A percentile compares a stretch with the other conserved stretches of the same genome.
Conservation (phyloP, 2,888 invertebrate genomes). For the Anagyrus pseudococci region DNA sequence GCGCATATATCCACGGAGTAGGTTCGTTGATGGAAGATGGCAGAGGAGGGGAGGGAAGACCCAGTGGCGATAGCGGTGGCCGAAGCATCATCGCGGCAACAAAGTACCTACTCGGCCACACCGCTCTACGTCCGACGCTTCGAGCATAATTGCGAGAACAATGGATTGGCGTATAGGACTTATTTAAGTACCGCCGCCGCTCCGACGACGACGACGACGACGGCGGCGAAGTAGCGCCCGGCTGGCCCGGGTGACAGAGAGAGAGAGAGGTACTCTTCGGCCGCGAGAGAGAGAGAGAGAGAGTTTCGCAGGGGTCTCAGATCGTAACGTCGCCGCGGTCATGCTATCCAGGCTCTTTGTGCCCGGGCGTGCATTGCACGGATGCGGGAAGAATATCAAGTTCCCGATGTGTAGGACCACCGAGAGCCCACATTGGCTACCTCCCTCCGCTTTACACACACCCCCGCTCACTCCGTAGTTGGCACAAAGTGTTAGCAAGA, state of each 20-base stretch:
- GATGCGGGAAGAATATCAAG: conserved; percentile 55
- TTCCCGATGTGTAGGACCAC: conserved; percentile 39
- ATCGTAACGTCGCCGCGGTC: no score
- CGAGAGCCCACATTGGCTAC: neutral
- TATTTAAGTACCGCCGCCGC: conserved; percentile 45
- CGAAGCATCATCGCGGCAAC: conserved; percentile 4
- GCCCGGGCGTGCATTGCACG: conserved; percentile 45
- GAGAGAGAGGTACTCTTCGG: no score
- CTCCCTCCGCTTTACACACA: no score
- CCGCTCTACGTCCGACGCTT: neutral
- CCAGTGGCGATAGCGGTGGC: conserved; percentile 2
- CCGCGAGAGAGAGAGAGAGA: conserved; percentile 31
- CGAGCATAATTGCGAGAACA: conserved; percentile 44
- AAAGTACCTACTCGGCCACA: conserved; percentile 26
- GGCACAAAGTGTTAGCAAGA: no score
- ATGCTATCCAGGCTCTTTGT: conserved; percentile 43
- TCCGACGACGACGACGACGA: neutral
- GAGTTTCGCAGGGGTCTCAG: conserved; percentile 47
- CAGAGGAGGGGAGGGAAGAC: conserved; percentile 10
- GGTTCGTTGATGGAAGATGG: no score
- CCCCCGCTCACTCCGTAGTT: no score
- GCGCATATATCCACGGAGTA: no score
- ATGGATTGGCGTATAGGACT: conserved; percentile 45
- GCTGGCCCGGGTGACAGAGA: neutral
- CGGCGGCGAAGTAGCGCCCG: neutral